Conservation (phyloP, 2,888 invertebrate genomes). For the Deroplatys truncata region DNA sequence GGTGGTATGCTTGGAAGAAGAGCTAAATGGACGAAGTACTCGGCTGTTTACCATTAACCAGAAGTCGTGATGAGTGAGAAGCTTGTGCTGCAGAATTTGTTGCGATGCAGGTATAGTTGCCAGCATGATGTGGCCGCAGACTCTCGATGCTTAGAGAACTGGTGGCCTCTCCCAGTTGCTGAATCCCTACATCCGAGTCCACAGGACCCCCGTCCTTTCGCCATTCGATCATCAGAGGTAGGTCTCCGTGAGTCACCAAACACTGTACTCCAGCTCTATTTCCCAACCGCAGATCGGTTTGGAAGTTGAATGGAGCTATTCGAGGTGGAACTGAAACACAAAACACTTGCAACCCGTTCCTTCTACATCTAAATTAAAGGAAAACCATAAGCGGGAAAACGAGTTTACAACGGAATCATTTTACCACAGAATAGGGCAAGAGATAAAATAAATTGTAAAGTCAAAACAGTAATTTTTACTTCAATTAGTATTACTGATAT, state of each 20-base stretch:
- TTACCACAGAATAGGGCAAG: background rate
- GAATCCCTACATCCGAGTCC: conserved; percentile 34
- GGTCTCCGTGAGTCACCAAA: conserved; percentile 38
- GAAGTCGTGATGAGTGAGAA: conserved; percentile 37
- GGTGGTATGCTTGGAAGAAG: background rate
- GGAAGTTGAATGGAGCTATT: conserved; percentile 44
- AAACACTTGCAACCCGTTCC: conserved; percentile 15
- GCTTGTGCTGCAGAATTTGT: conserved; percentile 33
- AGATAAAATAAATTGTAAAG: background rate
- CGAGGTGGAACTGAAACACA: conserved; percentile 40
- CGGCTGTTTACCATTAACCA: conserved; percentile 38
- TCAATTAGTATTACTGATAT: background rate
- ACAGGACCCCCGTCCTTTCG: conserved; percentile 40
- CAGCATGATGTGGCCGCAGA: conserved; percentile 32
- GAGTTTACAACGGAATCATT: too few relatives aligned
- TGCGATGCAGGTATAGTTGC: conserved; percentile 34
- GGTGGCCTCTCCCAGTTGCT: conserved; percentile 35
- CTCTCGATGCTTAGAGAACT: conserved; percentile 36
- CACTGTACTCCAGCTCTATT: conserved; percentile 41
- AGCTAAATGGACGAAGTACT: conserved; percentile 7
- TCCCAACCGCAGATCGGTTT: conserved; percentile 40
- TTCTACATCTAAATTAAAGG: background rate
- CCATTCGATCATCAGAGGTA: conserved; percentile 38
- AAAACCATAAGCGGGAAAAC: background rate
- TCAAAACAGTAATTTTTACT: background rate